Conservation (phyloP, 1,140 invertebrate species). For the Ceratitis capitata region DNA sequence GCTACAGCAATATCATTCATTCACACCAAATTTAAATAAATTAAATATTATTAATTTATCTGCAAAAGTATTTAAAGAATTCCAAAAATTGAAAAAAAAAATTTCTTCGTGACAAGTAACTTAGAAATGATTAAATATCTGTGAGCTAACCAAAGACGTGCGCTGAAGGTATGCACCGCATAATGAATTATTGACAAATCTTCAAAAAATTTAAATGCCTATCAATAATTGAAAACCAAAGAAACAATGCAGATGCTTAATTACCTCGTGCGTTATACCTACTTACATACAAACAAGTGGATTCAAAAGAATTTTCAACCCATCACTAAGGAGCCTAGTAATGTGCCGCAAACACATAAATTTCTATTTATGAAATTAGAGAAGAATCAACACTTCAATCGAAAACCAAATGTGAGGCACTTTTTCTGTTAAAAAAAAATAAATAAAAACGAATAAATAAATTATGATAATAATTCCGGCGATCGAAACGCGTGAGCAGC, state of each 20-base stretch:
- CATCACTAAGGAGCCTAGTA: neutral
- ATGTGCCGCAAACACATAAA: neutral
- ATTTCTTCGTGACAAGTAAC: neutral
- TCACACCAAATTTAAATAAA: no score
- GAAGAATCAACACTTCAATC: neutral
- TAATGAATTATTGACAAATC: conserved; percentile 5
- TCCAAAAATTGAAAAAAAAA: no score
- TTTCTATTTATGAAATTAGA: conserved; percentile 3
- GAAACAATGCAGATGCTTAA: neutral
- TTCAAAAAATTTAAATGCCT: neutral
- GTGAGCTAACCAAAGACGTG: neutral
- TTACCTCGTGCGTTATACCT: neutral
- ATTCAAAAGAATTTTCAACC: neutral
- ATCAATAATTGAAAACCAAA: neutral
- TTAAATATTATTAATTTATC: no score
- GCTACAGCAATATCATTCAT: no score
- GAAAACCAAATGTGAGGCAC: neutral
- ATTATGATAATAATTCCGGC: no score
- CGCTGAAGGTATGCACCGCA: neutral
- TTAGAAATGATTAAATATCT: neutral
- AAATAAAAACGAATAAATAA: neutral
- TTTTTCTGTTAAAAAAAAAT: no score
- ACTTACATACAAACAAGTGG: neutral
- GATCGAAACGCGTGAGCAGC: neutral
- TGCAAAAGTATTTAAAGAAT: neutral